Conservation (phyloP, 2,113 vertebrate genomes). For the Phylloscopus whistleri region DNA sequence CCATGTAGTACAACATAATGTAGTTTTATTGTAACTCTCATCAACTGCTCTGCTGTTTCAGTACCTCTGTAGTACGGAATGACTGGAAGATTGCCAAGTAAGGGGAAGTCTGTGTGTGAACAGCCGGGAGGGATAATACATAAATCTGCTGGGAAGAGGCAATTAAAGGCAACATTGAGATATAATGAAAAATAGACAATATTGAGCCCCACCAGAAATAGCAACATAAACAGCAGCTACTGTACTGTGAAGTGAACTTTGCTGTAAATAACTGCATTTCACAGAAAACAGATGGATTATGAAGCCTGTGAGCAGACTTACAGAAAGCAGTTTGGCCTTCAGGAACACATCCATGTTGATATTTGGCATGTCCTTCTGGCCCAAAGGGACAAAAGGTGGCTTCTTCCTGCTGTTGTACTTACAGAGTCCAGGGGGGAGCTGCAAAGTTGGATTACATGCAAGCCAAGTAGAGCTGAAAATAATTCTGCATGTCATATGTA, state of each 20-base stretch:
- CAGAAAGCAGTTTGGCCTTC: background rate
- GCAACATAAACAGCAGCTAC: conserved; percentile 18
- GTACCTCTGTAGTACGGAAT: background rate
- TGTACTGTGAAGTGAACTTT: conserved; percentile 1
- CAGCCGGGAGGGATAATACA: background rate
- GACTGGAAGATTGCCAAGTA: conserved; percentile 25
- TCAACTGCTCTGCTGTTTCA: background rate
- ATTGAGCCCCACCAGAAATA: conserved; percentile 21
- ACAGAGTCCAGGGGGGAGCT: background rate
- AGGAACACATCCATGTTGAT: background rate
- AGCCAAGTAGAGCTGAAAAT: conserved; percentile 37
- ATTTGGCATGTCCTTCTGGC: background rate
- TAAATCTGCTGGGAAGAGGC: conserved; percentile 19
- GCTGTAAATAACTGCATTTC: conserved; percentile 14
- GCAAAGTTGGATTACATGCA: background rate
- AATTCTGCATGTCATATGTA: background rate
- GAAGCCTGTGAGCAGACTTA: conserved; percentile 14
- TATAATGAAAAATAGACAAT: conserved; percentile 8
- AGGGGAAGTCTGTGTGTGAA: background rate
- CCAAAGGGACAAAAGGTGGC: background rate
- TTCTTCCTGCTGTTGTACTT: background rate
- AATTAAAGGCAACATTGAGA: conserved; percentile 31
- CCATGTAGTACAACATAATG: background rate
- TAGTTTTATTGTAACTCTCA: background rate
- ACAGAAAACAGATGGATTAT: conserved; percentile 51